Base-by-base conservation (phyloP, 2,113 vertebrate species). In the Daboia siamensis region DNA sequence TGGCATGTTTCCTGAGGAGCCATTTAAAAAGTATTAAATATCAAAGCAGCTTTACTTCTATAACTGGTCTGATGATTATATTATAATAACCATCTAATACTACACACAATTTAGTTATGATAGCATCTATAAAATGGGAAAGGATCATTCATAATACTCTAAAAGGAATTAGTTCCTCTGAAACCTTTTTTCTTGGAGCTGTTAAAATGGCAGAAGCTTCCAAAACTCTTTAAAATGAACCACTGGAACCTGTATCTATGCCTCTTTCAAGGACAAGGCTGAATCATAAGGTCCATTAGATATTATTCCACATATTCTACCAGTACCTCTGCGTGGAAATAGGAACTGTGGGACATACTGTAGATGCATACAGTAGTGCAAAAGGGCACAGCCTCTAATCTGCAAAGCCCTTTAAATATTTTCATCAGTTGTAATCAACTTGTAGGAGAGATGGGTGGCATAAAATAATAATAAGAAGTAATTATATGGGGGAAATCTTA, bases 1-100 rank as follows among this genome's bases (percentile, higher is more conserved):
- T 91, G 93, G 92, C 86, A 95, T 94, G 90, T 90, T 94, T 96
- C 95, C 93, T 96, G 87, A 95, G 91, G 87, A 95, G 95, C 92
- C 92, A 96, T 91, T 96, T 97, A 96, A 95, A 94, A 80, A 93
- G 93, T 92, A 96, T 95, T 96, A 96, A 93, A 94, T 95, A 95
- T 96, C 92, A 94, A 93, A 96, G 93, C 94, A 89, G 56, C 95
- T 96, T 94, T 96, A 95, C 95, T 96, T 96, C 96, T 96, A 54
- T 94, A 96, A 95, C 57, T 86, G 90, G 54, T 57, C 93, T 92
- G 94, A 90, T 95, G 93, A 92, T 96, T 96, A 95, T 92, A 88
- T 26, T 86, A 51, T 69, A 96, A 92, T 84, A 93, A 87, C 94
- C 94, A 94, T 95, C 89, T 92, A 94, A 92, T 91, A 80, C 87